Base-by-base conservation (phyloP, 2,888 invertebrate species). In the Venustoraphidia nigricollis region DNA sequence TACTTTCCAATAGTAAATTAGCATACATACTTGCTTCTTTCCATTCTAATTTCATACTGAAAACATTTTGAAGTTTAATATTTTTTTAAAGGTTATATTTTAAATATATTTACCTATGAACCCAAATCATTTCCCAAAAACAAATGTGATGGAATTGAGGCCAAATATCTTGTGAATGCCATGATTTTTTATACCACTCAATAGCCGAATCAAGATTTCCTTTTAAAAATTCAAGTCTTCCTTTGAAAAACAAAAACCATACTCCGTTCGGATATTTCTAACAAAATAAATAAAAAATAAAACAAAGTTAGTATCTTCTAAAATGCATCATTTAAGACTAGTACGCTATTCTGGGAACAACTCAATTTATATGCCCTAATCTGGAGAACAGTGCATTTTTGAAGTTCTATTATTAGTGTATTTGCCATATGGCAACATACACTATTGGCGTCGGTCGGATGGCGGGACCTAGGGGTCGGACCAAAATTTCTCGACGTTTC, bases 121-220 rank as follows among this genome's bases (percentile, higher is more conserved):
- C 79, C 92, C 92, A 94, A 73, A 92, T 78, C 36, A 94, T 72
- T 63, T 95, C 95, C 95, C 95, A 96, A 63, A 80, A 92, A 64
- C 93, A 92, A 4, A 94, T 67, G 62, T 94, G 91, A 62, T 91
- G 90, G 64, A 95, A 91, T 65, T 94, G 93, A 1, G 81, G 79
- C 90, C 93, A 94, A 42, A 85, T 72, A 51, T 78, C 69, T 61
- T 93, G 92, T 3, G 86, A 86, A 52, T 79, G 75, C 70, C 90
- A 83, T 0, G 91, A 89, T 55, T 76, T 78, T 51, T 79, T 79
- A 68, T 93, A 93, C 69, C 82, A 88, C 10, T 67, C 64, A 39
- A 86, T 73, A 10, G 87, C 82, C 34, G 76, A 71, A 14, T 79
- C 75, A 41, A 90, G 69, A 60, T 84, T 76, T 0, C 91, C 91